Base-by-base conservation (phyloP, 2,113 vertebrate species). In the Paramisgurnus dabryanus region DNA sequence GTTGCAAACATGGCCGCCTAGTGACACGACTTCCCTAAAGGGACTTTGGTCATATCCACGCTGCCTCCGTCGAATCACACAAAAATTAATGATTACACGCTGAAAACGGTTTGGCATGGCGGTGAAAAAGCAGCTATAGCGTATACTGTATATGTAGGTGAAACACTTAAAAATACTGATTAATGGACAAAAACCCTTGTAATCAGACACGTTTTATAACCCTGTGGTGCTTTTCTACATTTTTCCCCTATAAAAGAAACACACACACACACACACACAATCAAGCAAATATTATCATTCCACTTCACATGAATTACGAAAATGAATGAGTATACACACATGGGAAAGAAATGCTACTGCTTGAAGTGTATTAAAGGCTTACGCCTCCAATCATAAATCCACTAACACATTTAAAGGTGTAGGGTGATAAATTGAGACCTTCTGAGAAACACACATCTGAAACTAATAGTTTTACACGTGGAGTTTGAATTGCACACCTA, bases 121-220 rank as follows among this genome's bases (percentile, higher is more conserved):
- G 27, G 27, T 34, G 27, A 3, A 34, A 34, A 34, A 34, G 27
- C 27, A 34, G 27, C 27, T 34, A 34, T 34, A 34, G 27, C 3
- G 27, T 34, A 34, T 34, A 34, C 27, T 34, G 27, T 34, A 34
- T 34, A 34, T 34, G 27, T 34, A 34, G 27, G 27, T 34, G 27
- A 34, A 34, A 34, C 27, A 34, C 27, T 34, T 34, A 34, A 34
- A 34, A 34, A 34, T 34, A 84, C 80, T 83, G 73, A 86, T 74
- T 75, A 80, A 82, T 67, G 81, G 64, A 45, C 57, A 75, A 45
- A 43, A 57, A 76, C 76, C 17, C 57, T 82, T 82, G 82, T 55
- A 64, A 72, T 73, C 67, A 67, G 68, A 13, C 61, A 78, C 81
- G 58, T 77, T 72, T 74, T 50, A 81, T 40, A 66, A 75, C 53